A percentile compares a stretch with the other conserved stretches of the same genome.
phyloP scores from a whole-genome alignment of 2,113 vertebrate species.

The Gymnobelideus leadbeateri region DNA sequence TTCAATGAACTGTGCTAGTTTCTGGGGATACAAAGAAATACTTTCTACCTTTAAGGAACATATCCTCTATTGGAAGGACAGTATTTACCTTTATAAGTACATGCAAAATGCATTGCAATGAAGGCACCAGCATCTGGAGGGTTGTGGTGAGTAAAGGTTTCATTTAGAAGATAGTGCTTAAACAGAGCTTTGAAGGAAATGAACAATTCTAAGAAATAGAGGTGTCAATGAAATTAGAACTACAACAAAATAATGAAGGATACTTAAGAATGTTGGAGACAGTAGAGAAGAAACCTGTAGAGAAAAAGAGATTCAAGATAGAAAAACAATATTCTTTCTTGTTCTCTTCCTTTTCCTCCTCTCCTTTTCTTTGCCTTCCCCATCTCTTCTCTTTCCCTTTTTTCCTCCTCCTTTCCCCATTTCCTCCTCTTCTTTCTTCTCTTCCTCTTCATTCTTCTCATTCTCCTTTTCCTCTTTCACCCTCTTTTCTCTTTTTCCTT shows the following conservation, averaged over 20 bases:
- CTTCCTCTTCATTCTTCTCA: neutral
- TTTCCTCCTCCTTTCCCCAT: neutral
- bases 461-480: neutral
- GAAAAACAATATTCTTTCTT: neutral
- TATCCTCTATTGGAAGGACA: neutral
- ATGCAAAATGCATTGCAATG: neutral
- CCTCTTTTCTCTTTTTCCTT: neutral
- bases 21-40: neutral
- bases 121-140: neutral
- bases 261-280: neutral
- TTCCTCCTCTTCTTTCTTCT: neutral
- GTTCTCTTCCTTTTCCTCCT: neutral
- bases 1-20: neutral
- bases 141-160: neutral
- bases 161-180: neutral
- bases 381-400: neutral
- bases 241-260: neutral
- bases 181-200: neutral
- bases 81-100: neutral
- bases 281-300: neutral
- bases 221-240: neutral
- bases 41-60: neutral
- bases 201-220: neutral
- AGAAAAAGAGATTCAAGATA: neutral
- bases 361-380: neutral